A percentile compares a stretch with the other conserved stretches of the same genome.
These are phyloP conservation scores for Herpetotheres cachinnans DNA, from an alignment of 2,113 vertebrate species.

Conservation along the genomic window DNA sequence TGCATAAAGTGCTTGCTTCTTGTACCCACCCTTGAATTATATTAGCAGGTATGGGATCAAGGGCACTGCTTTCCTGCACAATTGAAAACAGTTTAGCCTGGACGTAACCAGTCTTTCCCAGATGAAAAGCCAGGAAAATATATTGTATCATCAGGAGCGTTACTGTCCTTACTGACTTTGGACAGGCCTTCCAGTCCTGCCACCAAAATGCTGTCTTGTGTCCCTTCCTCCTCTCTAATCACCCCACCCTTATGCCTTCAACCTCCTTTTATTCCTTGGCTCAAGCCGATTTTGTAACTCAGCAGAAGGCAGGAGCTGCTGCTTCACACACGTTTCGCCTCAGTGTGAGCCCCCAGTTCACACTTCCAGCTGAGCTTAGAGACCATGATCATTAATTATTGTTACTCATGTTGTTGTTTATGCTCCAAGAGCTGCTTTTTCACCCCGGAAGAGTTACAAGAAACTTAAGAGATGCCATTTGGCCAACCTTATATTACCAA, in stretches of 20 bases:
- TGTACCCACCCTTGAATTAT: neutral
- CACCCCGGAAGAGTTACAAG: conserved; percentile 8
- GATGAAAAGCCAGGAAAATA: neutral
- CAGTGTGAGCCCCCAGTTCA: conserved; percentile 46
- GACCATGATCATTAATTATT: conserved; percentile 44
- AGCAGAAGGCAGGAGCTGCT: conserved; percentile 66
- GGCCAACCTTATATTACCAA: neutral
- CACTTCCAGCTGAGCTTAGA: conserved; percentile 34
- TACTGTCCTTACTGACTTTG: neutral
- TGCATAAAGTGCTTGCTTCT: neutral
- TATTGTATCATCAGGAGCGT: neutral
- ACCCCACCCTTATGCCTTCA: neutral
- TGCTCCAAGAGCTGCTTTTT: conserved; percentile 52
- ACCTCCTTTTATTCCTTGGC: conserved; percentile 21
- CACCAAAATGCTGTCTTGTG: neutral
- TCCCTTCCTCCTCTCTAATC: neutral
- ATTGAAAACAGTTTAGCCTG: neutral
- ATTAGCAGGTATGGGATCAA: neutral
- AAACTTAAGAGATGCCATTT: neutral
- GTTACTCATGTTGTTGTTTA: conserved; percentile 45
- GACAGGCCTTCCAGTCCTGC: neutral
- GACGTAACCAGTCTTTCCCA: neutral
- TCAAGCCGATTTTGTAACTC: conserved; percentile 7
- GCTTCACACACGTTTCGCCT: conserved; percentile 51
- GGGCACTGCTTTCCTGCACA: neutral